Conservation (phyloP, 2,113 vertebrate species). For the Tachycineta bicolor region DNA sequence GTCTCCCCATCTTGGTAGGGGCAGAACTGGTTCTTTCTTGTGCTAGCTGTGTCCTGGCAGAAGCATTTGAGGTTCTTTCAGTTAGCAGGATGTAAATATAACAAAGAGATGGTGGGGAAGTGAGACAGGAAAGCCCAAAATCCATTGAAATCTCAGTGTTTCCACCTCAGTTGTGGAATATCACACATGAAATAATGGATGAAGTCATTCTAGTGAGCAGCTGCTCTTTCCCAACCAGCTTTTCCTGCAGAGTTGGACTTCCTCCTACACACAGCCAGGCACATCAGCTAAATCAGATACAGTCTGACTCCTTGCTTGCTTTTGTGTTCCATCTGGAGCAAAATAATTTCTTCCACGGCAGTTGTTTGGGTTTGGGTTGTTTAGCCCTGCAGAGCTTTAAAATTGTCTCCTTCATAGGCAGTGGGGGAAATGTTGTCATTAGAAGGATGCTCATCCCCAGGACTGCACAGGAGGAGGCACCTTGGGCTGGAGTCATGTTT, state of each 20-base stretch:
- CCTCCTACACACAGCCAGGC: neutral
- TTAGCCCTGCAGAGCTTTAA: neutral
- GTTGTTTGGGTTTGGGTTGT: neutral
- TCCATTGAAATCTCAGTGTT: neutral
- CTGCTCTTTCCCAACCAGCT: neutral
- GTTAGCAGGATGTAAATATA: neutral
- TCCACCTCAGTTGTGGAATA: neutral
- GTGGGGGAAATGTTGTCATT: neutral
- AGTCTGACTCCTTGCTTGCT: neutral
- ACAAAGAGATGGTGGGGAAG: accelerated
- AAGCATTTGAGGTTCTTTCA: neutral
- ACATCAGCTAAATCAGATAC: neutral
- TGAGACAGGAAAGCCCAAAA: neutral
- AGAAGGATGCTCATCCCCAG: neutral
- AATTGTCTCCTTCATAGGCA: neutral
- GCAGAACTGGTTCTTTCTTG: neutral
- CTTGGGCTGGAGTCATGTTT: neutral
- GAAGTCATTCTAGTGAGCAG: neutral
- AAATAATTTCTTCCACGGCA: neutral
- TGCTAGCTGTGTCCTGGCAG: neutral
- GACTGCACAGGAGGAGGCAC: neutral
- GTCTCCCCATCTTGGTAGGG: neutral
- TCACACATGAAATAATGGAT: neutral
- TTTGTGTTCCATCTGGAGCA: neutral
- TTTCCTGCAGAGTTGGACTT: neutral